phyloP scores from a whole-genome alignment of 2,888 invertebrate species.

The Campoplex nolae region DNA sequence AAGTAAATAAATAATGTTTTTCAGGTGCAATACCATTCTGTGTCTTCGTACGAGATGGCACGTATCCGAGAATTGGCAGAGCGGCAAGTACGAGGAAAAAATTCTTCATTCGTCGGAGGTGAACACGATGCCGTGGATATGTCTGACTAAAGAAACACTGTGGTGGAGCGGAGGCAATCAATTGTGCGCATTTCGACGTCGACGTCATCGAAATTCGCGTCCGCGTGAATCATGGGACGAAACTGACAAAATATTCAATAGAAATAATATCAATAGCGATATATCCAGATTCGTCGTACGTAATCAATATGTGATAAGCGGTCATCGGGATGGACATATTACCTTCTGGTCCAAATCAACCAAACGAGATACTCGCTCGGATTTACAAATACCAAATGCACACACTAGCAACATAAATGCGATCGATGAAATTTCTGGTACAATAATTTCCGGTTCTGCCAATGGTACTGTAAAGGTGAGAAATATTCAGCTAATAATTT shows the following conservation, averaged over 20 bases:
- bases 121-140: slow-evolving; percentile 86
- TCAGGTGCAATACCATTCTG: slow-evolving; percentile 80
- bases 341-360: slow-evolving; percentile 78
- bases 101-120: slow-evolving; percentile 83
- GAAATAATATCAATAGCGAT: slow-evolving; percentile 79
- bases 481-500: not conserved
- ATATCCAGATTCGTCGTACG: slow-evolving; percentile 85
- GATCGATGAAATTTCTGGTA: slow-evolving; percentile 83
- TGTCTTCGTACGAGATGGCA: slow-evolving; percentile 82
- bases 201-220: not conserved
- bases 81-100: slow-evolving; percentile 85
- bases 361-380: slow-evolving; percentile 52
- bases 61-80: slow-evolving; percentile 86
- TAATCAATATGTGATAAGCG: slow-evolving; percentile 82
- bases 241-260: slow-evolving; percentile 70
- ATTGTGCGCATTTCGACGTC: slow-evolving; percentile 77
- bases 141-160: slow-evolving; percentile 85
- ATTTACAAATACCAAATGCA: slow-evolving; percentile 76
- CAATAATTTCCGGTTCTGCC: slow-evolving; percentile 84
- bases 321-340: slow-evolving; percentile 84
- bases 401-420: slow-evolving; percentile 84
- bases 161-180: slow-evolving; percentile 86
- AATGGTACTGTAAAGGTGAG: slow-evolving; percentile 84
- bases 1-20: slow-evolving; percentile 20
- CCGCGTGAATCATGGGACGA: slow-evolving; percentile 76